phyloP scores from a whole-genome alignment of 1,140 invertebrate genomes.

The Aphaenogaster ashmeadi region DNA sequence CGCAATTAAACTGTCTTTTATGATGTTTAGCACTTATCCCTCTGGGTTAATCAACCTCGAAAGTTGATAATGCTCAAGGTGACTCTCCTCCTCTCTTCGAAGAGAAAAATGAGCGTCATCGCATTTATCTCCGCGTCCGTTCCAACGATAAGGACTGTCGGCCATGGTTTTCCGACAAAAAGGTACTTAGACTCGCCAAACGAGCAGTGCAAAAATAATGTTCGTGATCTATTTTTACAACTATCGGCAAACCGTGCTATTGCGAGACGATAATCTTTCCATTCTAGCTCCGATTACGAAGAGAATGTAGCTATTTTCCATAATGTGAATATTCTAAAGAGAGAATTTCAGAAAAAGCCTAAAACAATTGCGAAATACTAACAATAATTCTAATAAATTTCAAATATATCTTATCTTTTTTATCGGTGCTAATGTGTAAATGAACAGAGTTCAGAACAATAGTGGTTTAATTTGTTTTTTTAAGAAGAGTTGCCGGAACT shows the following conservation, averaged over 20 bases:
- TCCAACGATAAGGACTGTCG: slow-evolving; percentile 44
- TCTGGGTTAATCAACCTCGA: slow-evolving; percentile 28
- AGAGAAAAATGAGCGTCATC: slow-evolving; percentile 38
- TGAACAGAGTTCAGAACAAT: background rate
- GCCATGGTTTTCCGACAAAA: slow-evolving; percentile 48
- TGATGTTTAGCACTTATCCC: background rate
- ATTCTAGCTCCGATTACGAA: slow-evolving; percentile 6
- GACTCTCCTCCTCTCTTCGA: background rate
- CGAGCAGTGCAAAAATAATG: slow-evolving; percentile 39
- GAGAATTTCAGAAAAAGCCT: background rate
- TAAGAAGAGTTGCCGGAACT: background rate
- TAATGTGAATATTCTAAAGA: background rate
- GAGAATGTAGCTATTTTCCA: background rate
- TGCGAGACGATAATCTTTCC: slow-evolving; percentile 15
- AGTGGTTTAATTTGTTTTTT: background rate
- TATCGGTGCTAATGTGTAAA: background rate
- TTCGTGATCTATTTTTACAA: slow-evolving; percentile 51
- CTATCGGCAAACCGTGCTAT: slow-evolving; percentile 1
- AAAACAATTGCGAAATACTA: background rate
- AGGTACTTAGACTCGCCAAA: slow-evolving; percentile 41
- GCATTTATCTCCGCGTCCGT: slow-evolving; percentile 42
- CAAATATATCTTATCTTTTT: background rate
- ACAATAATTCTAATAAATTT: background rate
- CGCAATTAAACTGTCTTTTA: slow-evolving; percentile 3
- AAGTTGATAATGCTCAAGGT: slow-evolving; percentile 36